phyloP scores from a whole-genome alignment of 2,113 vertebrate species.

The Thermophis baileyi region DNA sequence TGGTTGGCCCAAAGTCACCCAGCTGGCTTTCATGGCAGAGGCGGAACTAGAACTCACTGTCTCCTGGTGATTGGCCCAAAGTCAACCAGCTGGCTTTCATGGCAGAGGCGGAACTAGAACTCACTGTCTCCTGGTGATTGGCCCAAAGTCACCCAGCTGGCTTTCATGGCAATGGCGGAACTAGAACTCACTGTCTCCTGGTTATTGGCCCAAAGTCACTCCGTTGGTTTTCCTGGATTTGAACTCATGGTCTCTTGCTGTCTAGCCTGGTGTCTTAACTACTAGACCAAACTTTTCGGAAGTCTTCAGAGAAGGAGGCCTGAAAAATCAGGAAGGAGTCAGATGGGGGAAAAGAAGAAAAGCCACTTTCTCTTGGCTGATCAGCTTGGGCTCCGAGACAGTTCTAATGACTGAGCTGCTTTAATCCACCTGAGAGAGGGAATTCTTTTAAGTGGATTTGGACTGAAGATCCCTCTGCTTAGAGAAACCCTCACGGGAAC shows the following conservation, averaged over 20 bases:
- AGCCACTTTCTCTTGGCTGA: background rate
- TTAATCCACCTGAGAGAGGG: slow-evolving; percentile 9
- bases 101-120: accelerated
- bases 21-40: no score
- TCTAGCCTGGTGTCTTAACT: background rate
- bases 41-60: no score
- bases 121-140: no score
- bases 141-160: no score
- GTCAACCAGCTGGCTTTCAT: no score
- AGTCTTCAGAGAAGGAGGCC: background rate
- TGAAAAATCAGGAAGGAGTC: background rate
- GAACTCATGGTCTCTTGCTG: background rate
- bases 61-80: no score
- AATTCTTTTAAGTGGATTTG: slow-evolving; percentile 29
- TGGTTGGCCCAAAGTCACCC: no score
- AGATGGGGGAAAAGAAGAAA: no score
- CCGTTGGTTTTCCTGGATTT: background rate
- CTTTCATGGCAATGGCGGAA: no score
- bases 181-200: no score
- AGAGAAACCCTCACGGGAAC: background rate
- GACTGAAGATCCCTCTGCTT: slow-evolving; percentile 1
- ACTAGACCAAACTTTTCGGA: background rate
- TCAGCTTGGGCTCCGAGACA: background rate
- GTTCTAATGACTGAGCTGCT: slow-evolving; percentile 11
- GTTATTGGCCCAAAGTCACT: no score